Percentiles rank a stretch among this genome's conserved stretches.
Evolutionary conservation across 2,113 vertebrate species (phyloP).

Genomic region (Leuciscus idus): DNA sequence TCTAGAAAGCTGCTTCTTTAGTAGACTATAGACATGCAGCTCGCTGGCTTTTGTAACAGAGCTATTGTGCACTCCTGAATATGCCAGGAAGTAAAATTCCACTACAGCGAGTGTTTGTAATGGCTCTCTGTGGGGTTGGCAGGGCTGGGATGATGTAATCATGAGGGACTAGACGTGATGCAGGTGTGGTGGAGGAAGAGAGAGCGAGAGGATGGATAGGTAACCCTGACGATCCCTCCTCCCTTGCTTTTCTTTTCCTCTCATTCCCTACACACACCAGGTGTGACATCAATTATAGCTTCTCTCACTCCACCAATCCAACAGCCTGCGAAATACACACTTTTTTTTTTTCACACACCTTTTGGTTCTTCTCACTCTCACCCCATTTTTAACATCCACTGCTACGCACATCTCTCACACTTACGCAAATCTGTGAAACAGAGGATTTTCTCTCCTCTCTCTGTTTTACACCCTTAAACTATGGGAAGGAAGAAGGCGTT

Average conservation of each 20-base stretch:
- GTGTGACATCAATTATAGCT: slow-evolving; percentile 49
- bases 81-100: background rate
- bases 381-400: slow-evolving; percentile 44
- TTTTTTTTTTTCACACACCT: slow-evolving; percentile 24
- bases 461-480: background rate
- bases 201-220: background rate
- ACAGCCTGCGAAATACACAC: slow-evolving; percentile 18
- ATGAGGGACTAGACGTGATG: slow-evolving; percentile 13
- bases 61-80: background rate
- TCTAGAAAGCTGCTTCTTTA: background rate
- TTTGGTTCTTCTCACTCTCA: slow-evolving; percentile 32
- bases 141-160: slow-evolving; percentile 8
- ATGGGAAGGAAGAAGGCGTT: background rate
- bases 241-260: slow-evolving; percentile 3
- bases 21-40: background rate
- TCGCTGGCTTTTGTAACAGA: background rate
- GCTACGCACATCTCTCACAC: slow-evolving; percentile 19
- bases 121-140: slow-evolving; percentile 15
- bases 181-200: slow-evolving; percentile 36
- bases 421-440: background rate
- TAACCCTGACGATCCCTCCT: slow-evolving; percentile 8
- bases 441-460: slow-evolving; percentile 12
- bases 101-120: slow-evolving; percentile 22
- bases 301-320: slow-evolving; percentile 41
- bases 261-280: slow-evolving; percentile 27